Conservation (phyloP, 2,113 vertebrate species). For the Calonectris borealis region DNA sequence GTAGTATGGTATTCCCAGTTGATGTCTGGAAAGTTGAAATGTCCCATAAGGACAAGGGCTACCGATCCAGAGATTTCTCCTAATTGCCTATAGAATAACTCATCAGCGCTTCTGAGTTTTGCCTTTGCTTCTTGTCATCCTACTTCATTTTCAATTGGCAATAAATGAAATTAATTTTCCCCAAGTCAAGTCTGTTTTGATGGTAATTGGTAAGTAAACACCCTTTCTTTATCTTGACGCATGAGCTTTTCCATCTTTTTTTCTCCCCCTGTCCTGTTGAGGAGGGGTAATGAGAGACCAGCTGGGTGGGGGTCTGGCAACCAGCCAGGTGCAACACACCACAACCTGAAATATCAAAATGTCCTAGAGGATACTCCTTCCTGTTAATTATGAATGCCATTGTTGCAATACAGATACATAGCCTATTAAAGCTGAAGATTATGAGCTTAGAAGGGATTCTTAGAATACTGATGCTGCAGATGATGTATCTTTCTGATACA, state of each 20-base stretch:
- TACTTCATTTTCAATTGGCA: background rate
- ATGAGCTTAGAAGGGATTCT: background rate
- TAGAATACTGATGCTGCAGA: background rate
- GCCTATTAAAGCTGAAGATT: background rate
- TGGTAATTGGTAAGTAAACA: background rate
- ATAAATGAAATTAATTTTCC: background rate
- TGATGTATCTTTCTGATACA: background rate
- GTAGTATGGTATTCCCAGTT: background rate
- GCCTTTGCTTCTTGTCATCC: background rate
- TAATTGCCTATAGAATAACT: background rate
- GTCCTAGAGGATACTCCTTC: background rate
- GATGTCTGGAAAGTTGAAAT: background rate
- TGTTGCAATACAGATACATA: background rate
- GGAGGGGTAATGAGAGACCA: background rate
- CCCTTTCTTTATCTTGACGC: background rate
- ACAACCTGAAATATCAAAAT: background rate
- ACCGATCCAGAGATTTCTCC: background rate
- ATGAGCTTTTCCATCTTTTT: background rate
- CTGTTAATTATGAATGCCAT: background rate
- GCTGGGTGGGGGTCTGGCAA: background rate
- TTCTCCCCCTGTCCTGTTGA: background rate
- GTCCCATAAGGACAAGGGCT: background rate
- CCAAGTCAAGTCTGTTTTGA: background rate
- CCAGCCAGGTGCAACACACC: background rate
- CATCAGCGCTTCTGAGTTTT: background rate